Base-by-base conservation (phyloP, 2,888 invertebrate species). In the Stenodema calcarata region DNA sequence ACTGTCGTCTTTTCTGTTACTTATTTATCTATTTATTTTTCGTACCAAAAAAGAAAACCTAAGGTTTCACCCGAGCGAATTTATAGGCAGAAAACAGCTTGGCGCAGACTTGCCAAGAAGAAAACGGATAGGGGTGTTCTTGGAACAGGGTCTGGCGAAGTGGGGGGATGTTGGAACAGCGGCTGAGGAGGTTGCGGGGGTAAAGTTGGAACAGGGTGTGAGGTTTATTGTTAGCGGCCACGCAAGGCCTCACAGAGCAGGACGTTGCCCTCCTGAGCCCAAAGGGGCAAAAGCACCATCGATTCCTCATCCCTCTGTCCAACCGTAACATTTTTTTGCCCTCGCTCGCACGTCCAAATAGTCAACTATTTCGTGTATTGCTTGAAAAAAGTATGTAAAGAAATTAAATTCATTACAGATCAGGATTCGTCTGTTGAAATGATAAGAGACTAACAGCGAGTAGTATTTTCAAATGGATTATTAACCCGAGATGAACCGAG, bases 221-320 rank as follows among this genome's bases (percentile, higher is more conserved):
- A 12, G 80, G 44, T 80, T 80, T 80, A 80, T 80, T 54, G 54
- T 80, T 80, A 80, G 80, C 50, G 47, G 50, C 80, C 80, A 80
- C 80, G 80, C 80, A 35, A 78, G n/a, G 62, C 62, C 23, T 18
- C 23, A n/a, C n/a, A 62, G 23, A 9, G 30, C 47, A 80, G 80
- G 80, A 80, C 80, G 80, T 80, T 80, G 80, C 80, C 80, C 80
- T 50, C 80, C 47, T 50, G 50, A 9, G 44, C 44, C 44, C 44
- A 14, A 80, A 28, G 54, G 54, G 80, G 80, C 80, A 2, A 80
- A 80, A 80, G 80, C 54, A 44, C 80, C 80, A 80, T 80, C 80
- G 80, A 80, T 80, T 80, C 80, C 44, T 50, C n/a, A 78, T 44
- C 78, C 44, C 62, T 23, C n/a, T 16, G 62, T 35, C 35, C 35